Evolutionary conservation across 2,113 vertebrate species (phyloP), one percentile per base, ranked within the genome.

Genomic region (Zosterops lateralis): DNA sequence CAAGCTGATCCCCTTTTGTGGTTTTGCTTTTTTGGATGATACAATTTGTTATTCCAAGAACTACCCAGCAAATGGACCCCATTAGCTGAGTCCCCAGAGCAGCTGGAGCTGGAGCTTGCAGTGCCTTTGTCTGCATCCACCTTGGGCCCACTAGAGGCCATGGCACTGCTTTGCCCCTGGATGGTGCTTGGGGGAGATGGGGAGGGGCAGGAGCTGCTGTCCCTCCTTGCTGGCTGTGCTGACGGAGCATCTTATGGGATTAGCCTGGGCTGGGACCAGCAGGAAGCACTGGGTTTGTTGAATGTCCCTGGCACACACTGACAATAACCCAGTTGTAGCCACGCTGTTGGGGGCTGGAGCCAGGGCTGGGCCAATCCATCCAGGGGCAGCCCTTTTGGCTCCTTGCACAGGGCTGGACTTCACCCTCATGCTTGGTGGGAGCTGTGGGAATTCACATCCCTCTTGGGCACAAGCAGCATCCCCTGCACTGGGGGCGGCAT

Each of bases 11-110:
- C 77, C 66, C 74, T 93, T 92, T 86, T 92, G 95, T 93, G 96
- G 96, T 95, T 97, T 96, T 38, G 93, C 92, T 92, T 73, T 91
- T 90, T 94, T 80, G 96, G 96, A 97, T 97, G 96, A 96, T 96
- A 93, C 87, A 85, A 78, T 96, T 95, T 96, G 93, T 96, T 97
- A 96, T 96, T 96, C 93, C 93, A 96, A 84, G 70, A 93, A 70
- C 87, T 89, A 84, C 81, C 91, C 87, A 40, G 84, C 57, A 26
- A 96, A 96, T n/a, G 85, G 92, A 95, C 89, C 89, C 80, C 90
- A 28, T 92, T 72, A 93, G 72, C 88, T 0, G 5, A 80, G 90
- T 72, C 82, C 81, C 87, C 6, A 5, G 42, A 86, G 82, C 31
- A 17, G 66, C 83, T n/a, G 66, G 61, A 54, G 78, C 91, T 36